Base-by-base conservation (phyloP, 37 sponge, comb jelly and placozoan species). In the Chondrosia reniformis region DNA sequence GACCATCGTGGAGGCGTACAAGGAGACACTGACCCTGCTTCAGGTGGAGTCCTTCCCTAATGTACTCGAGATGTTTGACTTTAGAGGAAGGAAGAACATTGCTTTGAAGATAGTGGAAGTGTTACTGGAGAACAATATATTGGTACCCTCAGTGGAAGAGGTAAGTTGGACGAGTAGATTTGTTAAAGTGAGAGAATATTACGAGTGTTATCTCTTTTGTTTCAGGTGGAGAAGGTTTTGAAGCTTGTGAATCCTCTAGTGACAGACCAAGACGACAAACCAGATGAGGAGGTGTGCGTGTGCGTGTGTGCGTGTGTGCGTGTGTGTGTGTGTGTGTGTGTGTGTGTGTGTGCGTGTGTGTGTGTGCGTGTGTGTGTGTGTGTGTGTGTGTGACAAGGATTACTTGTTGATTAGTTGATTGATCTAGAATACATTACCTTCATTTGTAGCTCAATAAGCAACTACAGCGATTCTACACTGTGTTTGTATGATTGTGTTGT, bases 21-120 rank as follows among this genome's bases (percentile, higher is more conserved):
- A 95, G 45, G 84, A 93, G 63, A 78, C 96, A 4, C 84, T 98
- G 75, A 93, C 92, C 24, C 59, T 98, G 44, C 84, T 98, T 2
- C 74, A 95, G 54, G 63, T 98, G 84, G 77, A 86, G 25, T 59
- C 85, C 75, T 93, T 80, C 75, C 59, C 94, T 17, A 30, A 55
- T 4, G 62, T 88, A 28, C 57, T 87, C 22, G 81, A 80, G 3
- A 44, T 81, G 19, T 88, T 93, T 63, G 84, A 83, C 74, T 93
- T 74, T 71, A 44, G 66, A 9, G 89, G 91, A 7, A 61, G 96
- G 13, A 95, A 91, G 78, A 79, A 82, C 24, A 64, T 98, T 10
- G 77, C 97, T 15, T 37, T 86, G 8, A 81, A 88, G 63, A 36
- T 98, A 3, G 80, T 78, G 5, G 84, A 92, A 57, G 82, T 85